Percentiles rank a stretch among this genome's conserved stretches.
Conservation (phyloP, 2,113 vertebrate species). For the Myiozetetes cayanensis region DNA sequence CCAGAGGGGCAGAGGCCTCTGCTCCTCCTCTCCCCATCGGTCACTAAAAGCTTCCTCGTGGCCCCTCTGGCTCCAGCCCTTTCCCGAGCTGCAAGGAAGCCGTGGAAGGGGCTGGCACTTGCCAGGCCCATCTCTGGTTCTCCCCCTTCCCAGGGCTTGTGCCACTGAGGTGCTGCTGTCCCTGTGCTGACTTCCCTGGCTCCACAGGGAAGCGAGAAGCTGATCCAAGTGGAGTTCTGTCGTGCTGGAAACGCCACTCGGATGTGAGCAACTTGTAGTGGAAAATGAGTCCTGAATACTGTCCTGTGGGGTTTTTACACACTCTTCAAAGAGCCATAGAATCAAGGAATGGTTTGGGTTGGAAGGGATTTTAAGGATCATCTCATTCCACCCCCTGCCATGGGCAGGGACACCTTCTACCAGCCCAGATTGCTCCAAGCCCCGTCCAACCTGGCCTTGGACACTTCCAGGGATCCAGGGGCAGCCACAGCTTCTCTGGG, state of each 20-base stretch:
- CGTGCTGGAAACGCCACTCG: neutral
- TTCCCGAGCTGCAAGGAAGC: neutral
- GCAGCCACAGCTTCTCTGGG: neutral
- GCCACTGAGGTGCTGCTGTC: neutral
- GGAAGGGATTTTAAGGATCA: neutral
- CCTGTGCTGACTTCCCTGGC: neutral
- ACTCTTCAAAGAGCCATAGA: neutral
- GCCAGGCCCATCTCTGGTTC: neutral
- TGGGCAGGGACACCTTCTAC: neutral
- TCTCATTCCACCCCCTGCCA: neutral
- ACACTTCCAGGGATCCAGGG: neutral
- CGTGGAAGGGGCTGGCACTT: neutral
- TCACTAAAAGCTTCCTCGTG: neutral
- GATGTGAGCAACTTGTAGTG: neutral
- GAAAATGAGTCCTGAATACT: neutral
- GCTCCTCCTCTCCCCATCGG: rapidly evolving
- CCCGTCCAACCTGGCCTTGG: rapidly evolving
- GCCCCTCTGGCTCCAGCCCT: neutral
- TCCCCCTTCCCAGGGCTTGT: neutral
- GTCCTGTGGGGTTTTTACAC: neutral
- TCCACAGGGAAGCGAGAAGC: rapidly evolving
- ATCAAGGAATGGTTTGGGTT: neutral
- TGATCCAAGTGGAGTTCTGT: neutral
- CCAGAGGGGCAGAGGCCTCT: neutral
- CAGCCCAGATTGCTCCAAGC: rapidly evolving